Percentiles rank a stretch among this genome's conserved stretches.
Evolutionary conservation across 2,888 invertebrate genomes (phyloP).

Genomic region (Gisinianus flammeolus): DNA sequence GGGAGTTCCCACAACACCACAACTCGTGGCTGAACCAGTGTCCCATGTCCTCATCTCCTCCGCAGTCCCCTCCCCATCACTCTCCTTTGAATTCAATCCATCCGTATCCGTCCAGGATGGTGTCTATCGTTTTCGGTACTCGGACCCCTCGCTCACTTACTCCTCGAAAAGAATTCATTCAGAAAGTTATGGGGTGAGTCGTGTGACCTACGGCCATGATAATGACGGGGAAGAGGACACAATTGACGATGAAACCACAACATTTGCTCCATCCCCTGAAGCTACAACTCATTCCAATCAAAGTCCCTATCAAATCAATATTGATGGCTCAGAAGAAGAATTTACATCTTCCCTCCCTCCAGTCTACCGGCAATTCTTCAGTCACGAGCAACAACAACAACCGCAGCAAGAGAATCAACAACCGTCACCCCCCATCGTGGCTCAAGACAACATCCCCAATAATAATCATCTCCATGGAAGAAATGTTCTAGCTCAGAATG

Average conservation of each 20-base stretch:
- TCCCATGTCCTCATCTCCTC: too few species aligned
- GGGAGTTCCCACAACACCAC: background rate
- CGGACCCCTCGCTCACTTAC: slow-evolving; percentile 25
- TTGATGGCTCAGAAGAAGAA: slow-evolving; percentile 42
- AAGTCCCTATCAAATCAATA: slow-evolving; percentile 12
- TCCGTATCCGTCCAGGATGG: slow-evolving; percentile 43
- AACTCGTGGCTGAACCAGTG: slow-evolving; percentile 13
- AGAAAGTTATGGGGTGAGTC: slow-evolving; percentile 48
- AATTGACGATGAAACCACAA: slow-evolving; percentile 13
- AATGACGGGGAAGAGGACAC: slow-evolving; percentile 11
- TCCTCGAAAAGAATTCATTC: slow-evolving; percentile 45
- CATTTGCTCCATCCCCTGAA: slow-evolving; percentile 26
- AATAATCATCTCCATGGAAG: background rate
- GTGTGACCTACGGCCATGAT: slow-evolving; percentile 25
- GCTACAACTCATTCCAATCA: background rate
- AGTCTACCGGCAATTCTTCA: slow-evolving; percentile 37
- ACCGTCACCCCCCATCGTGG: background rate
- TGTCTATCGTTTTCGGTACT: slow-evolving; percentile 40
- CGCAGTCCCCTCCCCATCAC: slow-evolving; percentile 39
- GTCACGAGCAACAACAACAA: slow-evolving; percentile 15
- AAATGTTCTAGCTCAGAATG: background rate
- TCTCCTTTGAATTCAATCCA: slow-evolving; percentile 44
- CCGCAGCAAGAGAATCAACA: background rate
- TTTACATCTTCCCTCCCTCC: slow-evolving; percentile 30
- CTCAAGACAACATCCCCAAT: background rate